Percentiles rank a stretch among this genome's conserved stretches.
Evolutionary conservation across 2,113 vertebrate genomes (phyloP).

Genomic region (Theropithecus gelada): DNA sequence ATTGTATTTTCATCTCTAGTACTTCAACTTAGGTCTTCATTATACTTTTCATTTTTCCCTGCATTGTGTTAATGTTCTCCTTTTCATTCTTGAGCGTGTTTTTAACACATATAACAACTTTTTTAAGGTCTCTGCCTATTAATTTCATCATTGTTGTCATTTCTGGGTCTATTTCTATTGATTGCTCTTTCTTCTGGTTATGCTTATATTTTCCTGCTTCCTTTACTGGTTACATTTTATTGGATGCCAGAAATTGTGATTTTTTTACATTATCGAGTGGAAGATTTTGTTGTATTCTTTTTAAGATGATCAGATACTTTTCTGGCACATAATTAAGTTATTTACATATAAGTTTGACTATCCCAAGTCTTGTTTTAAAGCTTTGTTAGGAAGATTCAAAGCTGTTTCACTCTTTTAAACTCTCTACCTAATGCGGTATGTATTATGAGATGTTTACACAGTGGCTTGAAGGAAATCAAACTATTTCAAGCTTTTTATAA

Average conservation of each 20-base stretch:
- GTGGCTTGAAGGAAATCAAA: neutral
- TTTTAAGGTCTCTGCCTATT: neutral
- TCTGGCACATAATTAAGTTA: neutral
- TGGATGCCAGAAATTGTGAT: neutral
- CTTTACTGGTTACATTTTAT: neutral
- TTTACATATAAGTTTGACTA: neutral
- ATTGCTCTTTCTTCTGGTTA: neutral
- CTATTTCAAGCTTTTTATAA: neutral
- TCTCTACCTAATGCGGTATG: neutral
- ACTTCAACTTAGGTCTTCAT: neutral
- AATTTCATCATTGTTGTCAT: neutral
- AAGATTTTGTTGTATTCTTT: neutral
- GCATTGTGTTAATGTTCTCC: neutral
- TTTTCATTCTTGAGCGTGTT: neutral
- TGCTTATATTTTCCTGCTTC: neutral
- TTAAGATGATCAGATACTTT: neutral
- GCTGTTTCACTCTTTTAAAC: neutral
- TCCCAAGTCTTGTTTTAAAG: neutral
- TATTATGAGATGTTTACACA: neutral
- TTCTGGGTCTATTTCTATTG: neutral
- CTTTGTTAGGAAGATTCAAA: neutral
- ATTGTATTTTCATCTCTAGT: neutral
- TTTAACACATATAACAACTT: neutral
- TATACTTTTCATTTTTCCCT: neutral
- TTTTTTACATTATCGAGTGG: neutral